phyloP scores from a whole-genome alignment of 2,113 vertebrate species.

The Phrynosoma blainvillii region DNA sequence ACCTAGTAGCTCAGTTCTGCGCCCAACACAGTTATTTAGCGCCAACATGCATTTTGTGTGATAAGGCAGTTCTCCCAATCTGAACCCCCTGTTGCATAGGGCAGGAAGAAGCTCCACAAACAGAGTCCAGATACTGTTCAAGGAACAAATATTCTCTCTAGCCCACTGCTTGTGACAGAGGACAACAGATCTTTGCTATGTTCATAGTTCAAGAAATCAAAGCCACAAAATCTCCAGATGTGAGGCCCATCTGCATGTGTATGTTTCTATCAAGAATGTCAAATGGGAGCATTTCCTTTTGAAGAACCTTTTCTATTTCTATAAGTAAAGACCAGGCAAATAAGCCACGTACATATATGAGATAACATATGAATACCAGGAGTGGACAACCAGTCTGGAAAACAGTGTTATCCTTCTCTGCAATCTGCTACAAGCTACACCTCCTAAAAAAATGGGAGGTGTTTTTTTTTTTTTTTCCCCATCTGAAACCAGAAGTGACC shows the following conservation, averaged over 20 bases:
- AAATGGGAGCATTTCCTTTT: not conserved
- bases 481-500: too few relatives aligned
- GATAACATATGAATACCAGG: too few relatives aligned
- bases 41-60: not conserved
- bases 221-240: not conserved
- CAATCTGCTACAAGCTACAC: too few relatives aligned
- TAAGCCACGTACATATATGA: not conserved
- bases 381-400: too few relatives aligned
- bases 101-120: not conserved
- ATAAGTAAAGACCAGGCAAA: not conserved
- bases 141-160: not conserved
- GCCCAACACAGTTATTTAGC: not conserved
- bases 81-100: not conserved
- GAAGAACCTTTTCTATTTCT: not conserved
- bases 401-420: too few relatives aligned
- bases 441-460: not conserved
- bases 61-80: not conserved
- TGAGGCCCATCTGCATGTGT: not conserved
- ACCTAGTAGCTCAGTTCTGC: not conserved
- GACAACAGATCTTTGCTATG: not conserved
- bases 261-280: not conserved
- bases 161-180: not conserved
- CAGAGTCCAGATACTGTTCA: not conserved
- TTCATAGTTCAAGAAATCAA: not conserved
- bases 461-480: not conserved